Evolutionary conservation across 2,113 vertebrate genomes (phyloP).

Genomic region (Dryoscopus gambensis): DNA sequence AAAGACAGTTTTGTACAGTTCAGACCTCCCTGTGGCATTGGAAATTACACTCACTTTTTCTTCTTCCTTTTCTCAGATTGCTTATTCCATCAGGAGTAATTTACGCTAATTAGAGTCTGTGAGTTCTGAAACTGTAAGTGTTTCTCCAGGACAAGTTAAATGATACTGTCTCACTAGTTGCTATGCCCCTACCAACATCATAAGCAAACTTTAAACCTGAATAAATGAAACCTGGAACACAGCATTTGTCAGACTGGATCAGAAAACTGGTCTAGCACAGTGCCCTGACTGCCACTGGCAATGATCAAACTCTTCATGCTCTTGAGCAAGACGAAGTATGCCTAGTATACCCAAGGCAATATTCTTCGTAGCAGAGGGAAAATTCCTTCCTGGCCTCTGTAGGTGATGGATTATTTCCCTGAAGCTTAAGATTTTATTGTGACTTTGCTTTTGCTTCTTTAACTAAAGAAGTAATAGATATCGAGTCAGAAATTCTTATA

Average conservation of each 20-base stretch:
- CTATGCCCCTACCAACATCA: conserved; percentile 26
- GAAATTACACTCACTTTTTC: conserved; percentile 67
- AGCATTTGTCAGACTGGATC: conserved; percentile 19
- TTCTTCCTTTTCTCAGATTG: conserved; percentile 50
- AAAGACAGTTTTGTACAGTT: conserved; percentile 60
- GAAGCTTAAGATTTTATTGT: neutral
- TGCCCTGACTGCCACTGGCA: neutral
- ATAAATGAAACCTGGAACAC: conserved; percentile 11
- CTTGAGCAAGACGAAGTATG: neutral
- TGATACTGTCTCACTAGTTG: neutral
- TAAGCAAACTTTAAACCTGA: conserved; percentile 44
- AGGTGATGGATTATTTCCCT: neutral
- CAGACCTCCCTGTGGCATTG: conserved; percentile 50
- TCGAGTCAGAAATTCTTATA: neutral
- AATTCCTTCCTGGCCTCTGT: neutral
- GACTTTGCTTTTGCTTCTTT: neutral
- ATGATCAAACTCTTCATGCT: neutral
- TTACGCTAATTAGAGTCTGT: conserved; percentile 69
- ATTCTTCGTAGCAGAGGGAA: neutral
- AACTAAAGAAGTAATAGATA: neutral
- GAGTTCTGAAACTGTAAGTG: conserved; percentile 58
- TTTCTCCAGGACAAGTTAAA: conserved; percentile 61
- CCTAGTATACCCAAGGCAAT: neutral
- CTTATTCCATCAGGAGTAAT: conserved; percentile 71
- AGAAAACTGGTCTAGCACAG: neutral